Base-by-base conservation (phyloP, 2,797 vertebrate genomes). In the Avahi laniger region DNA sequence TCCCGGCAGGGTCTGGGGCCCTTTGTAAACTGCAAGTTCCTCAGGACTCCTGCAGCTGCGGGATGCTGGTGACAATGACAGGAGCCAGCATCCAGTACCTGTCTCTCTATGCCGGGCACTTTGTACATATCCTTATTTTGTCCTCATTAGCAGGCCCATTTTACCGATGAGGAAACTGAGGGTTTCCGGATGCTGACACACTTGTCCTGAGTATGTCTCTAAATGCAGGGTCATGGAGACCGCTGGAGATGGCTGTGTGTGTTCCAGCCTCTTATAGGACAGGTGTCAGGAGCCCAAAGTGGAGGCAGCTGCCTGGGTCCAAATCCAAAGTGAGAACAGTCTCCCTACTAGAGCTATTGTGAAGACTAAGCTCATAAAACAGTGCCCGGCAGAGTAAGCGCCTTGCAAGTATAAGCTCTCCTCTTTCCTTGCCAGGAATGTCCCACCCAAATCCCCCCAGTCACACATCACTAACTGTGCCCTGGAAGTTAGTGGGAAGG, bases 81-180 rank as follows among this genome's bases (percentile, higher is more conserved):
- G 54, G 41, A 17, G 43, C 24, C 50, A 80, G 0, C 24, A 46
- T 63, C 88, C 50, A 11, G 30, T 11, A 38, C 52, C 11, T 0
- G 4, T 79, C 9, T 83, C n/a, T 24, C 24, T 22, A 33, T 48
- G 13, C 22, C n/a, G 24, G 61, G 38, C 52, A 41, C 30, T 43
- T 38, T 35, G 33, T 41, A 8, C 24, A 2, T 33, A 28, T 43
- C 61, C 4, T 30, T 26, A 57, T 38, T 52, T 69, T 79, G 61
- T 79, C 61, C 61, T 76, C 61, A 28, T 12, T 4, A 38, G 61
- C 18, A 72, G 57, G 41, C 70, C 35, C 41, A 41, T 65, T 87
- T 72, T 61, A 46, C n/a, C 67, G 63, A 54, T 28, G n/a, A 84
- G 43, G 54, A 85, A 38, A 79, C 82, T n/a, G 30, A 95, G 82